Evolutionary conservation across 2,797 vertebrate genomes (phyloP), one percentile per base, ranked within the genome.

Genomic region (Rhinatrema bivittatum): DNA sequence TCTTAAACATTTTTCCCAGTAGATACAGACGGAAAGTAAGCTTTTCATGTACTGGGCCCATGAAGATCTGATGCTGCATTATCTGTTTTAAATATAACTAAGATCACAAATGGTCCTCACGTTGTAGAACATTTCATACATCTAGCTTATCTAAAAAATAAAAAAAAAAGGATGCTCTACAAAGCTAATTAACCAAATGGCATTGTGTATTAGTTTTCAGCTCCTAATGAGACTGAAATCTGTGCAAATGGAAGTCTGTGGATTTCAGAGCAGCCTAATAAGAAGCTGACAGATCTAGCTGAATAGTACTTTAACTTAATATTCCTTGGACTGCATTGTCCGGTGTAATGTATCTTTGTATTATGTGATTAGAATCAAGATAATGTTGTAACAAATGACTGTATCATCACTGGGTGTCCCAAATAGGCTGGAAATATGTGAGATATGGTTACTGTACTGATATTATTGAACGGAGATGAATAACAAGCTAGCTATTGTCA

Each of bases 21-120:
- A n/a, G n/a, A n/a, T n/a, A n/a, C n/a, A n/a, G n/a, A n/a, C n/a
- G n/a, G n/a, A n/a, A n/a, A n/a, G n/a, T n/a, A n/a, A n/a, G n/a
- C n/a, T n/a, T n/a, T n/a, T n/a, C n/a, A n/a, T n/a, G n/a, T n/a
- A n/a, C n/a, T n/a, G n/a, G n/a, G n/a, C n/a, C n/a, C n/a, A n/a
- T n/a, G n/a, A 87, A 85, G 78, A 74, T 60, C 73, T 71, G 62
- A 76, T 82, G 80, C 76, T 75, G 79, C 82, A 79, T 74, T 69
- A 40, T 69, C 79, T 84, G 59, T 75, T 65, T 72, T 51, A 50
- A 65, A 85, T 72, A 46, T 59, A 58, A 77, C 84, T 85, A 82
- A 50, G 68, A 82, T 85, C 83, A 89, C 81, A 70, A 72, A 79
- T 53, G 48, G 78, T 85, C 88, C 86, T 79, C 79, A 75, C 60